Conservation (phyloP, 2,113 vertebrate genomes). For the Equus przewalskii region DNA sequence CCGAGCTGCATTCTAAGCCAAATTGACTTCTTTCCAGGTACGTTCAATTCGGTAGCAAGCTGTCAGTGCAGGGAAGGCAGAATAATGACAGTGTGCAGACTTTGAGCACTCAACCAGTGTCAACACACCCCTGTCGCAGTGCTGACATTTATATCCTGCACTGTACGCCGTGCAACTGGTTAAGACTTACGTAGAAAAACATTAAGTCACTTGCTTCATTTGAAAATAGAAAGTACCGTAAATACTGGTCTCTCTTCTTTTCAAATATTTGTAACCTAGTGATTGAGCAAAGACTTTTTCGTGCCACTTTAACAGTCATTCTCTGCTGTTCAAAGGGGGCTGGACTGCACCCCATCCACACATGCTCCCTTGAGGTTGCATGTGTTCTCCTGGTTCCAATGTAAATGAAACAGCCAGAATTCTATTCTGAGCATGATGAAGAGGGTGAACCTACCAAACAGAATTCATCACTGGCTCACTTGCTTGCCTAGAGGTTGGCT, state of each 20-base stretch:
- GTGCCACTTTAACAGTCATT: background rate
- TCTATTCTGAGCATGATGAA: background rate
- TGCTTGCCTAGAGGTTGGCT: background rate
- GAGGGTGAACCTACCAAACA: background rate
- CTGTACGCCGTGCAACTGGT: background rate
- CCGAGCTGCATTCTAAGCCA: conserved; percentile 62
- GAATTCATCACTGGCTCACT: background rate
- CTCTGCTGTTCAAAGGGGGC: background rate
- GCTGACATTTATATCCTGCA: conserved; percentile 69
- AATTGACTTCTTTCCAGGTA: conserved; percentile 75
- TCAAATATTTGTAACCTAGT: background rate
- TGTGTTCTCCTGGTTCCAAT: background rate
- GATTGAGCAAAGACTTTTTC: background rate
- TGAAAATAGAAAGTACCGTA: conserved; percentile 58
- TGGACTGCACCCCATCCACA: background rate
- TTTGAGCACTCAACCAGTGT: conserved; percentile 52
- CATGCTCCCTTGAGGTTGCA: background rate
- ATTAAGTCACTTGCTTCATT: conserved; percentile 60
- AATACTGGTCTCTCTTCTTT: conserved; percentile 32
- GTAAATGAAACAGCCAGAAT: background rate
- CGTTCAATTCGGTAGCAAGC: conserved; percentile 70
- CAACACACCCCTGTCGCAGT: background rate
- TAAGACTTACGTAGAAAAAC: conserved; percentile 51
- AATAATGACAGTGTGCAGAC: conserved; percentile 72
- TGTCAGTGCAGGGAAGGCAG: conserved; percentile 64